phyloP scores from a whole-genome alignment of 2,888 invertebrate species.

The Leptopilina drosophilae region DNA sequence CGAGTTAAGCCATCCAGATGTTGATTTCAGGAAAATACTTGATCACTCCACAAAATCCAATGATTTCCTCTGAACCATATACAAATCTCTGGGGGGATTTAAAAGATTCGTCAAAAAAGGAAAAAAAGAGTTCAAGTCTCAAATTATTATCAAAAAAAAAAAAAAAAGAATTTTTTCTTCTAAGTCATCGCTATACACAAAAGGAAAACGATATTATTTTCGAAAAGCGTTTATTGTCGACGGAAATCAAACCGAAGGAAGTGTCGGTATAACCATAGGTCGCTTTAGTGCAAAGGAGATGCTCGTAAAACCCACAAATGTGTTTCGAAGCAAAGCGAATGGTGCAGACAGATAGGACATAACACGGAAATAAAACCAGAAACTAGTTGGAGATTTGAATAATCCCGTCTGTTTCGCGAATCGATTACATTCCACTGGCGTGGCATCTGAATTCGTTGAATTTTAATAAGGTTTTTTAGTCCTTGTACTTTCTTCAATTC shows the following conservation, averaged over 20 bases:
- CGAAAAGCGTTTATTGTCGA: background rate
- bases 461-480: conserved; percentile 55
- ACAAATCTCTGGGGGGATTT: conserved; percentile 32
- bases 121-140: background rate
- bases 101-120: conserved; percentile 11
- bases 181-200: background rate
- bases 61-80: conserved; percentile 32
- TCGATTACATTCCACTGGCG: conserved; percentile 55
- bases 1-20: conserved; percentile 72
- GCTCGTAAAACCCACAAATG: conserved; percentile 60
- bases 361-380: conserved; percentile 58
- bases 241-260: conserved; percentile 15
- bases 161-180: background rate
- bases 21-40: conserved; percentile 64
- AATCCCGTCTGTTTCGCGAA: conserved; percentile 56
- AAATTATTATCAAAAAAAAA: background rate
- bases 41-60: conserved; percentile 69
- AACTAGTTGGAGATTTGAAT: conserved; percentile 60
- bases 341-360: conserved; percentile 57
- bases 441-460: conserved; percentile 57
- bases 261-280: conserved; percentile 13
- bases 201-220: background rate
- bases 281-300: conserved; percentile 12
- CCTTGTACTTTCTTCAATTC: conserved; percentile 29
- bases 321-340: conserved; percentile 57